Conservation (phyloP, 2,888 invertebrate species). For the Habrosyne pyritoides region DNA sequence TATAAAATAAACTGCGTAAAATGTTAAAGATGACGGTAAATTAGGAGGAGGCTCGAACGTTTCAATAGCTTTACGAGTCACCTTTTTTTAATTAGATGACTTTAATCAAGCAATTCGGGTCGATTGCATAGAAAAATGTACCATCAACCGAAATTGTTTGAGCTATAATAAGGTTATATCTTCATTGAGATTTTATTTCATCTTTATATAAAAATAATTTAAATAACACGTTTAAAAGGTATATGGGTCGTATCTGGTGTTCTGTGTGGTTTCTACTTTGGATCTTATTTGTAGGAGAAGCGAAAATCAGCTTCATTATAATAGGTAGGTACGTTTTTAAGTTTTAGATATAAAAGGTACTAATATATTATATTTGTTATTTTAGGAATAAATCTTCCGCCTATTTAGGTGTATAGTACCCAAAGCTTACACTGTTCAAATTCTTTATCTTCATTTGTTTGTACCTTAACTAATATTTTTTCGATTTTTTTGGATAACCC, state of each 20-base stretch:
- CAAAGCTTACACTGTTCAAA: too few relatives aligned
- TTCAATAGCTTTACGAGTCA: conserved; percentile 11
- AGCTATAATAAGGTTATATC: neutral
- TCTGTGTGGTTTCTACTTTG: neutral
- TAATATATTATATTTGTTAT: too few relatives aligned
- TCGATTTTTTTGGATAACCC: too few relatives aligned
- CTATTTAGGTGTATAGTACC: too few relatives aligned
- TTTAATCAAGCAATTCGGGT: conserved; percentile 9
- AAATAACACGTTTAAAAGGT: neutral
- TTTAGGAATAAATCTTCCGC: too few relatives aligned
- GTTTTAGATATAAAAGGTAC: too few relatives aligned
- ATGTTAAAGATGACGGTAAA: conserved; percentile 41
- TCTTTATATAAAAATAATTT: neutral
- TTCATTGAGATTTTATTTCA: neutral
- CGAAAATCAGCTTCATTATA: too few relatives aligned
- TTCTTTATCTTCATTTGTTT: too few relatives aligned
- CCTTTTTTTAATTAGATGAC: conserved; percentile 8
- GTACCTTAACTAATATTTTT: too few relatives aligned
- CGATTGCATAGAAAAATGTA: conserved; percentile 1
- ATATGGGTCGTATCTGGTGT: neutral
- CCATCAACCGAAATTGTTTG: neutral
- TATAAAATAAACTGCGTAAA: conserved; percentile 48
- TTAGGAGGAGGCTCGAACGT: conserved; percentile 16
- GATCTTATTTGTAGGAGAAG: too few relatives aligned
- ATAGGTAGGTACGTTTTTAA: too few relatives aligned